Percentiles rank a stretch among this genome's conserved stretches.
Evolutionary conservation across 2,113 vertebrate genomes (phyloP).

Genomic region (Ailurus styani): DNA sequence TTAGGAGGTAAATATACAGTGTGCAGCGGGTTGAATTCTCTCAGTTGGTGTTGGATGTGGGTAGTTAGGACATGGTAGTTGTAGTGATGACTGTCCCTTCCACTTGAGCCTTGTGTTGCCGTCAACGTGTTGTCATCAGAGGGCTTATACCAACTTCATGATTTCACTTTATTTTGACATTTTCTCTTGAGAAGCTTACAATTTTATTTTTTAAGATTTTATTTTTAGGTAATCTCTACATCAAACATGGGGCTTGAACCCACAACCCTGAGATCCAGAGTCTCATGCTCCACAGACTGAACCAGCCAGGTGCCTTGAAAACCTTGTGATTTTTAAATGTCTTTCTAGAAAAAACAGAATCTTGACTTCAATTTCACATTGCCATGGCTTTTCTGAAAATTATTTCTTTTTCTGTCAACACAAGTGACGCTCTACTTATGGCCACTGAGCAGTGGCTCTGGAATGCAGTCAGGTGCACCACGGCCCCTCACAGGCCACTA

Average conservation of each 20-base stretch:
- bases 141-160: background rate
- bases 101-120: background rate
- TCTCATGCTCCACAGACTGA: background rate
- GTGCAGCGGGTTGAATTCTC: background rate
- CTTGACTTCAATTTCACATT: background rate
- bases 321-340: background rate
- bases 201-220: background rate
- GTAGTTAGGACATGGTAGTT: background rate
- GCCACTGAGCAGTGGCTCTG: background rate
- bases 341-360: background rate
- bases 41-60: background rate
- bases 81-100: background rate
- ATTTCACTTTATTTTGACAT: background rate
- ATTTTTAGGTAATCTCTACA: background rate
- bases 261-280: background rate
- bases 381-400: background rate
- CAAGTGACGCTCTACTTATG: background rate
- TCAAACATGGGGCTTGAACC: background rate
- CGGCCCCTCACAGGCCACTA: background rate
- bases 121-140: background rate
- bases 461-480: background rate
- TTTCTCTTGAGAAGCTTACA: background rate
- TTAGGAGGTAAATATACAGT: background rate
- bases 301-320: background rate
- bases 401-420: background rate